Evolutionary conservation across 92 coral and sea anemone species (phyloP).

Genomic region (Epizoanthus illoricatus): DNA sequence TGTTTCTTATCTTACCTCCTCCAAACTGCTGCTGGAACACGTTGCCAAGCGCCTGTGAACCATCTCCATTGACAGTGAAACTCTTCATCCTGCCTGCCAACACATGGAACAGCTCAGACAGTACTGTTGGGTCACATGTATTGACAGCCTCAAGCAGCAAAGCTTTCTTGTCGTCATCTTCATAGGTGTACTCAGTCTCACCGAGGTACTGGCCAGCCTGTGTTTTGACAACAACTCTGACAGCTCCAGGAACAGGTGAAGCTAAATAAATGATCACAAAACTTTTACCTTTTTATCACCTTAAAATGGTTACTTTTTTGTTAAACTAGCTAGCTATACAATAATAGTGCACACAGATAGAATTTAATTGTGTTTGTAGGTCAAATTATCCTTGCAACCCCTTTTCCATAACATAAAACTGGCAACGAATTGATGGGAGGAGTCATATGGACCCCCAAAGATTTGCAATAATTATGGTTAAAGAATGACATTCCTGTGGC

Average conservation of each 20-base stretch:
- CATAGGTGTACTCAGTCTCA: conserved; percentile 16
- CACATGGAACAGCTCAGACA: background rate
- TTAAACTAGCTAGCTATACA: too few relatives aligned
- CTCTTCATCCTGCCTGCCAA: conserved; percentile 10
- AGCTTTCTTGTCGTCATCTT: conserved; percentile 7
- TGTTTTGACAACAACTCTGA: conserved; percentile 23
- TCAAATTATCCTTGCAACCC: too few relatives aligned
- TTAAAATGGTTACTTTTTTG: too few relatives aligned
- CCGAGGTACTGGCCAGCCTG: conserved; percentile 20
- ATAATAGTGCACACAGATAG: too few relatives aligned
- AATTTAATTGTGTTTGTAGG: too few relatives aligned
- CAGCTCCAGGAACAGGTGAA: conserved; percentile 17
- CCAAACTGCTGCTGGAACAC: conserved; percentile 1
- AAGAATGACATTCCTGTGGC: too few relatives aligned
- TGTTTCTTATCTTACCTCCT: conserved; percentile 5
- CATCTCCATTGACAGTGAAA: conserved; percentile 12
- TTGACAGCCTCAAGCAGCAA: conserved; percentile 2
- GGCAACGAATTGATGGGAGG: too few relatives aligned
- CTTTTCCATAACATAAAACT: too few relatives aligned
- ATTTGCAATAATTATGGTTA: too few relatives aligned
- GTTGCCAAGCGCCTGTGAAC: background rate
- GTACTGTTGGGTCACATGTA: background rate
- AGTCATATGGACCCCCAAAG: too few relatives aligned
- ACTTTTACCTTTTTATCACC: too few relatives aligned
- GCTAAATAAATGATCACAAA: background rate